phyloP scores from a whole-genome alignment of 2,797 vertebrate species.

The Enteromius paludinosus region DNA sequence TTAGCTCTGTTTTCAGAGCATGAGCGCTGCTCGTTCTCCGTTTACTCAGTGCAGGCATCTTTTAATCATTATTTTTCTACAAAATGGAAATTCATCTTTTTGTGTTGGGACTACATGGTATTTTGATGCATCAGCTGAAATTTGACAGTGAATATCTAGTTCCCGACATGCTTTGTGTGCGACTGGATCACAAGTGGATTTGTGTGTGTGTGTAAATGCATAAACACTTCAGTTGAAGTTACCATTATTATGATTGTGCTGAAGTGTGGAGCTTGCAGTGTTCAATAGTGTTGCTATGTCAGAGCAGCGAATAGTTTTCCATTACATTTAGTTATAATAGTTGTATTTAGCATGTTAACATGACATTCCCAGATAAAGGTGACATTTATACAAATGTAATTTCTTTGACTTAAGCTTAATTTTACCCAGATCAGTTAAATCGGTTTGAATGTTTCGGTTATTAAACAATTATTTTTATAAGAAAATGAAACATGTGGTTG shows the following conservation, averaged over 20 bases:
- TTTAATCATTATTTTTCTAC: constrained; percentile 66
- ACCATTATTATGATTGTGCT: not conserved
- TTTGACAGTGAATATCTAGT: not conserved
- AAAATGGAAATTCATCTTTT: constrained; percentile 44
- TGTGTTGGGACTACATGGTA: not conserved
- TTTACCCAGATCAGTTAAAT: not conserved
- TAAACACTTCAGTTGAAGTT: not conserved
- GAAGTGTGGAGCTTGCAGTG: not conserved
- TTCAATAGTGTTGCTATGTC: not conserved
- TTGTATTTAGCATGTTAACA: not conserved
- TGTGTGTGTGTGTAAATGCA: not conserved
- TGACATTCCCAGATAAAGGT: not conserved
- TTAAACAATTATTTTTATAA: not conserved
- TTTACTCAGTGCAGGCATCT: constrained; percentile 56
- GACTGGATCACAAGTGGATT: not conserved
- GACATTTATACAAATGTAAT: not conserved
- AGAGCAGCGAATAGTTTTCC: too few relatives aligned
- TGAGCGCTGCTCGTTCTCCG: not conserved
- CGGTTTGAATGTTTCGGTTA: not conserved
- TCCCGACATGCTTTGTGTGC: not conserved
- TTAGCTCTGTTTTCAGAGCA: constrained; percentile 60
- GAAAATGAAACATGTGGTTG: not conserved
- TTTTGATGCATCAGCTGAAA: not conserved
- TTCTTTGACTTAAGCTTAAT: not conserved
- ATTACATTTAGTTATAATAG: not conserved